Base-by-base conservation (phyloP, 2,888 invertebrate species). In the Eumerus sabulonum region DNA sequence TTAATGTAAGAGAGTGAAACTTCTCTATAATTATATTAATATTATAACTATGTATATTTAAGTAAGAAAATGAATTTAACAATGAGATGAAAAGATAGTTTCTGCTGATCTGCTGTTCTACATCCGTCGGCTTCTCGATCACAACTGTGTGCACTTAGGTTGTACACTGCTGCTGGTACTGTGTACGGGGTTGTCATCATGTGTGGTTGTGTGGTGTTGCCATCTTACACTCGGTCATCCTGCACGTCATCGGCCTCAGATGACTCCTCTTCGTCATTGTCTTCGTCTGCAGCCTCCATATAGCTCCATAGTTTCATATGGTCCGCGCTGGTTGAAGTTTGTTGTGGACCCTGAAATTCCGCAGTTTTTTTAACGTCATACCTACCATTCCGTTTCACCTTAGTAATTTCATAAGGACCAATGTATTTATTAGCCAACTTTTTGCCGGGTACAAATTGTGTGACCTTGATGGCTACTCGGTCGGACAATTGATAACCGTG, bases 391-490 rank as follows among this genome's bases (percentile, higher is more conserved):
- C 45, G 13, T 42, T 59, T 47, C 5, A 59, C 19, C 16, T 45
- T 59, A 12, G 27, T 59, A 1, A 59, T 12, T 45, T 47, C 11
- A 12, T 83, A 83, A 14, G 82, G 81, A 9, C 82, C 82, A 12
- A 76, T 40, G 47, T 51, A 83, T 13, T 51, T 40, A 18, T 60
- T 83, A 9, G 79, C 72, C 1, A 83, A 50, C 13, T 47, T 47
- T 7, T 19, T 45, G 17, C 35, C 59, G 3, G 35, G n/a, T 59
- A 44, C 45, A 45, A 59, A 59, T 14, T 59, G 45, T n/a, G 47
- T 59, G 35, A 27, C 13, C 11, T 59, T 59, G 36, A 59, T 35
- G 13, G 45, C 36, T 12, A 59, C 35, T 45, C 27, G 36, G 27
- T 59, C 14, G 16, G 45, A n/a, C 59, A 59, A 59, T 16, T 35